Conservation (phyloP, 2,888 invertebrate genomes). For the Agapostemon virescens region DNA sequence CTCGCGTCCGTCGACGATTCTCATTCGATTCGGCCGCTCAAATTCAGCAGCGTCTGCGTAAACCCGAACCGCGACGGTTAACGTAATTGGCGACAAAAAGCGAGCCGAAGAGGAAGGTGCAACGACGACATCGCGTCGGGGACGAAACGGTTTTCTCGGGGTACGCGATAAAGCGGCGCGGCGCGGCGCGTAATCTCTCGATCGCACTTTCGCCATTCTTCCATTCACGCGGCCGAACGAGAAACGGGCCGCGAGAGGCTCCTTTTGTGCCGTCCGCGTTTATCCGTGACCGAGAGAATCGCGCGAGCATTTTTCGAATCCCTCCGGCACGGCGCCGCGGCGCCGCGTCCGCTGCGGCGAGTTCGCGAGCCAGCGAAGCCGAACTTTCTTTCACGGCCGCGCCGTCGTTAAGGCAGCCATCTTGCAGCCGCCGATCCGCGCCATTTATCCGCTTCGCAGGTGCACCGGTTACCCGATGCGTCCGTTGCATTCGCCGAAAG, state of each 20-base stretch:
- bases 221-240: slow-evolving; percentile 60
- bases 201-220: slow-evolving; percentile 75
- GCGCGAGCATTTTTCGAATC: slow-evolving; percentile 13
- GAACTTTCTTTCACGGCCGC: slow-evolving; percentile 49
- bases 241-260: slow-evolving; percentile 37
- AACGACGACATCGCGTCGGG: background rate
- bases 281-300: slow-evolving; percentile 61
- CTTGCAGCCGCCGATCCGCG: background rate
- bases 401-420: background rate
- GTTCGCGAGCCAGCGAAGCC: slow-evolving; percentile 20
- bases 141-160: slow-evolving; percentile 54
- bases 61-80: no score
- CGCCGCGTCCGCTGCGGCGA: background rate
- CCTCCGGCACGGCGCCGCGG: background rate
- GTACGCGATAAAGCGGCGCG: slow-evolving; percentile 56
- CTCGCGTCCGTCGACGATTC: background rate
- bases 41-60: no score
- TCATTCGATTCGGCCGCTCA: background rate
- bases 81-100: background rate
- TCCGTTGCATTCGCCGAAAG: background rate
- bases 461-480: background rate
- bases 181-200: slow-evolving; percentile 64
- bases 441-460: background rate
- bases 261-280: slow-evolving; percentile 57
- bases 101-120: background rate